A percentile compares a stretch with the other conserved stretches of the same genome.
Evolutionary conservation across 2,113 vertebrate species (phyloP).

Genomic region (Hystrix brachyura): DNA sequence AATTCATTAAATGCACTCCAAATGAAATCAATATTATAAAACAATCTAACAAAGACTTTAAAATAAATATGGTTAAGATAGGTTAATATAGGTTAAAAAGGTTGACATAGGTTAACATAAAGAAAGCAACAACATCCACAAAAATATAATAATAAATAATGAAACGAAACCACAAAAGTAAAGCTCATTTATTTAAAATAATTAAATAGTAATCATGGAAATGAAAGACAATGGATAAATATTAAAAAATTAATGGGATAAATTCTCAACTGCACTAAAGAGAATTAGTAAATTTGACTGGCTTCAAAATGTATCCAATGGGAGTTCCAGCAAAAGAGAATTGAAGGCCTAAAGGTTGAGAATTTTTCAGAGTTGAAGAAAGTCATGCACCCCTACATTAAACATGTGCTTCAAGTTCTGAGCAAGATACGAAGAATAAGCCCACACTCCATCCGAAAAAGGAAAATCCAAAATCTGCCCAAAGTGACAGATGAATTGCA

Average conservation of each 20-base stretch:
- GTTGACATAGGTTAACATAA: neutral
- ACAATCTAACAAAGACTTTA: slow-evolving; percentile 35
- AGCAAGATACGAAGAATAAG: slow-evolving; percentile 3
- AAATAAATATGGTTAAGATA: neutral
- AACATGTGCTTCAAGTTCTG: neutral
- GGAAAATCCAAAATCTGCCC: neutral
- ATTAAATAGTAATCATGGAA: slow-evolving; percentile 10
- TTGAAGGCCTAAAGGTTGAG: neutral
- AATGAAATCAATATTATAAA: slow-evolving; percentile 34
- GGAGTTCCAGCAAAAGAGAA: neutral
- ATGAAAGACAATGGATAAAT: neutral
- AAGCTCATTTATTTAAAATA: neutral
- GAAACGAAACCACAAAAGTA: slow-evolving; percentile 27
- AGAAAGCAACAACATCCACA: neutral
- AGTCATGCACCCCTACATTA: neutral
- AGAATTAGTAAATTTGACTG: neutral
- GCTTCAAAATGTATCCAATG: neutral
- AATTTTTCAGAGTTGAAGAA: neutral
- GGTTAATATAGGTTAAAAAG: neutral
- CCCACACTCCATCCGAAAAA: neutral
- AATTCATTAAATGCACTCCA: neutral
- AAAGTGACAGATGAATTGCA: slow-evolving; percentile 32
- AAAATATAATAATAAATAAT: slow-evolving; percentile 38
- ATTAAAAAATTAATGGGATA: neutral
- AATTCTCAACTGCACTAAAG: neutral